Base-by-base conservation (phyloP, 2,888 invertebrate genomes). In the Tortricodes alternella region DNA sequence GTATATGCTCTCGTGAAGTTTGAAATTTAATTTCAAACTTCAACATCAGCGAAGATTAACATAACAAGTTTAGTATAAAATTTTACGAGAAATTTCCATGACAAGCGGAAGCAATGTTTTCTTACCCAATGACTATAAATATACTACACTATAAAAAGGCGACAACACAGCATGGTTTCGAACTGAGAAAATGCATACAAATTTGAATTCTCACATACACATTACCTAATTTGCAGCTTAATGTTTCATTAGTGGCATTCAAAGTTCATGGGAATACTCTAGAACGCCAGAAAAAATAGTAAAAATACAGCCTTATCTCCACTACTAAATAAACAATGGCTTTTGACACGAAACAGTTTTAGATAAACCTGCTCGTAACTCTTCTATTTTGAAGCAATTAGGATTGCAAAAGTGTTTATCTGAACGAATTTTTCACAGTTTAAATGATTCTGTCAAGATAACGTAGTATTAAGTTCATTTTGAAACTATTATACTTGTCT, bases 211-310 rank as follows among this genome's bases (percentile, higher is more conserved):
- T 76, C 88, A 89, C 89, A 85, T 82, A 84, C 67, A 83, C 74
- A 84, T 80, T 77, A 76, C 82, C 83, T 88, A 80, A 86, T 88
- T 88, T 87, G 80, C 81, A 83, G 78, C 64, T 83, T 80, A 86
- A 86, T 83, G 83, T 76, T 72, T 67, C 72, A 81, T 83, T 81
- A 84, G 72, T 74, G 68, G 60, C 70, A 67, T 69, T 71, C 67
- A 63, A 66, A 65, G 63, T 78, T 68, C 81, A 83, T 86, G 87
- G 77, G 86, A 89, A 81, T 74, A 66, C 64, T 66, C 61, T 64
- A 59, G 61, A 48, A 59, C 46, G 48, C 55, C 61, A 69, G 69
- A 70, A 80, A 78, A 73, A 68, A 67, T 64, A 65, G 58, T 63
- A 71, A 71, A 73, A 72, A 70, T 64, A 62, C 66, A 53, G 43